These are phyloP conservation scores for Drosophila kurseongensis DNA, from an alignment of 1,140 invertebrate genomes.

Conservation along the genomic window DNA sequence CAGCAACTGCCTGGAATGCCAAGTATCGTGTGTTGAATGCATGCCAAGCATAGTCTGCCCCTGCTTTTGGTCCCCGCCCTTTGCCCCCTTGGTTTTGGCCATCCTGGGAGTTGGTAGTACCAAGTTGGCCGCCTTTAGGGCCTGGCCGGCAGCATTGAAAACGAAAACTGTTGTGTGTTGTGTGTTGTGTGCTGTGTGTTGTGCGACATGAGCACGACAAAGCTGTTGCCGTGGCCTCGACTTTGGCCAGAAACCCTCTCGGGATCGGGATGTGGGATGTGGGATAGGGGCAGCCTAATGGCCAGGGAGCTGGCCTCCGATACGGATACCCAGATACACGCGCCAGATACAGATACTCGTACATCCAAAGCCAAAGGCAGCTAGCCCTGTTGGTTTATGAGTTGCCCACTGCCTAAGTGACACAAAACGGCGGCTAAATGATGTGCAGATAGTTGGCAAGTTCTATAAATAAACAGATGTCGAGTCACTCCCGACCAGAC, in stretches of 20 bases:
- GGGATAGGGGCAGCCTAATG: slow-evolving; percentile 49
- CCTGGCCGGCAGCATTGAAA: slow-evolving; percentile 65
- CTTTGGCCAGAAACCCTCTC: slow-evolving; percentile 40
- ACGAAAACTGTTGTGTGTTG: slow-evolving; percentile 67
- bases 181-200: too few relatives aligned
- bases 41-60: slow-evolving; percentile 73
- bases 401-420: slow-evolving; percentile 66
- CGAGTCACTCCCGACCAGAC: slow-evolving; percentile 65
- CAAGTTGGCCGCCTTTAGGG: slow-evolving; percentile 70
- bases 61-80: slow-evolving; percentile 8
- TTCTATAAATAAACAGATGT: slow-evolving; percentile 73
- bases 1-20: slow-evolving; percentile 73
- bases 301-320: slow-evolving; percentile 52
- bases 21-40: slow-evolving; percentile 83
- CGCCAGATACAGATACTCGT: slow-evolving; percentile 73
- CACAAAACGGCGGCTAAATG: slow-evolving; percentile 78
- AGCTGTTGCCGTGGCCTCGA: slow-evolving; percentile 56
- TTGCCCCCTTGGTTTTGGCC: neutral
- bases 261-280: slow-evolving; percentile 20
- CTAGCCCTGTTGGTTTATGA: slow-evolving; percentile 56
- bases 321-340: slow-evolving; percentile 71
- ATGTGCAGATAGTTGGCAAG: slow-evolving; percentile 71
- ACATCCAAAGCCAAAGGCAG: neutral
- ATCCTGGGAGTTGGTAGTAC: slow-evolving; percentile 26
- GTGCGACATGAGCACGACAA: slow-evolving; percentile 78